Conservation (phyloP, 1,140 invertebrate genomes). For the Drosophila suzukii region DNA sequence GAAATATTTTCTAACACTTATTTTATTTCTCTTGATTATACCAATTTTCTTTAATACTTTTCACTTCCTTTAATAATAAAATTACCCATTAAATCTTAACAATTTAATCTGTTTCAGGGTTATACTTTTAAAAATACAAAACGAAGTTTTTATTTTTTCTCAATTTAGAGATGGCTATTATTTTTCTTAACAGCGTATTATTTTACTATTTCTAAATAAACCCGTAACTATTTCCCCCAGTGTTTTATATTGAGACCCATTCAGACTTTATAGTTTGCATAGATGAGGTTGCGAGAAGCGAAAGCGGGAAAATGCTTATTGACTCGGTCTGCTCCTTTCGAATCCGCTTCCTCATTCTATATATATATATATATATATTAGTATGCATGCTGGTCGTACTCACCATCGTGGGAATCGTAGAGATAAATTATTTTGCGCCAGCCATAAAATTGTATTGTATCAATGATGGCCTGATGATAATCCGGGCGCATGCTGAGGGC, state of each 20-base stretch:
- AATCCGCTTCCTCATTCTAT: constrained; percentile 5
- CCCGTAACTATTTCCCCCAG: neutral
- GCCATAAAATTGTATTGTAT: constrained; percentile 95
- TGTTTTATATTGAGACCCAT: constrained; percentile 19
- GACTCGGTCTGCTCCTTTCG: constrained; percentile 27
- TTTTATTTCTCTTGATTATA: no score
- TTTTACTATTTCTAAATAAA: no score
- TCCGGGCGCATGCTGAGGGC: constrained; percentile 97
- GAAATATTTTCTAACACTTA: no score
- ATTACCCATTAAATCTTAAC: no score
- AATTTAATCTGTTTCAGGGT: no score
- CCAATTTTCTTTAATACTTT: no score
- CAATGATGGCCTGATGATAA: constrained; percentile 96
- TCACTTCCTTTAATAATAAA: no score
- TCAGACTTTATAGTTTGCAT: constrained; percentile 30
- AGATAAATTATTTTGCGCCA: constrained; percentile 97
- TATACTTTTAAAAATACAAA: no score
- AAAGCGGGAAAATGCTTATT: constrained; percentile 45
- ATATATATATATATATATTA: constrained; percentile 2
- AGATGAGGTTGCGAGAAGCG: constrained; percentile 38
- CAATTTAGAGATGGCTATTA: no score
- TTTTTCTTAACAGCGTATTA: no score
- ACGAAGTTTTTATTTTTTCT: no score
- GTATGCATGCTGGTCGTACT: constrained; percentile 84
- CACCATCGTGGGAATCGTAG: constrained; percentile 98